Percentiles rank a stretch among this genome's conserved stretches.
phyloP scores from a whole-genome alignment of 2,797 vertebrate genomes.

The Steatocranus sp. region DNA sequence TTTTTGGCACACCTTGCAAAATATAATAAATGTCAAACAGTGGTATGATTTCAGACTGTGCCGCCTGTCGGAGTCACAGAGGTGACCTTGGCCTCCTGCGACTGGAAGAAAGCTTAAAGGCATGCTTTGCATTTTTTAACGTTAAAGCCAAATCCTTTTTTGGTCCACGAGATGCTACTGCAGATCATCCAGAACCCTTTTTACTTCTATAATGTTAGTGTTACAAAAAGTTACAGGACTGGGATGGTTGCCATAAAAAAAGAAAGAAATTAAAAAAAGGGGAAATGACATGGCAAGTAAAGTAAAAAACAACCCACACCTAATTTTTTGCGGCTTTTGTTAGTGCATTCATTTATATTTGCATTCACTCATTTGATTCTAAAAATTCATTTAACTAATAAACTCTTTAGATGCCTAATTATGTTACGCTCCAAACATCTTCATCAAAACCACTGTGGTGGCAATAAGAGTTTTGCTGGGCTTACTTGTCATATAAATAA shows the following conservation, averaged over 20 bases:
- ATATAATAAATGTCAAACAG: conserved; percentile 52
- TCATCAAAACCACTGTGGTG: conserved; percentile 15
- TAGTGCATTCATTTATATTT: neutral
- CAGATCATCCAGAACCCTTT: conserved; percentile 1
- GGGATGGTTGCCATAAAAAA: conserved; percentile 13
- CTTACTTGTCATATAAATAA: conserved; percentile 35
- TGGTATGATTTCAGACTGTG: conserved; percentile 5
- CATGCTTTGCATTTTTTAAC: conserved; percentile 36
- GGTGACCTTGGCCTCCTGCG: conserved; percentile 27
- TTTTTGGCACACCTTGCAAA: conserved; percentile 33
- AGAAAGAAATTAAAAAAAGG: conserved; percentile 10
- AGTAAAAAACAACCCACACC: neutral
- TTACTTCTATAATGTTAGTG: conserved; percentile 31
- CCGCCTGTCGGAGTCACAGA: conserved; percentile 14
- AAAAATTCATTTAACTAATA: neutral
- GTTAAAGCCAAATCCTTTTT: conserved; percentile 26
- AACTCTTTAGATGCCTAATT: neutral
- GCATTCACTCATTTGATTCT: neutral
- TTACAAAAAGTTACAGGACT: conserved; percentile 29
- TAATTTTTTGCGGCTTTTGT: neutral
- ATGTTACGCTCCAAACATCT: conserved; percentile 13
- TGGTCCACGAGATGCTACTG: neutral
- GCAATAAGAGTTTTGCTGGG: neutral
- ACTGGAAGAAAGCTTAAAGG: conserved; percentile 37
- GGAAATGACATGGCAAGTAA: neutral